Conservation (phyloP, 1,140 invertebrate genomes). For the Zaprionus inermis region DNA sequence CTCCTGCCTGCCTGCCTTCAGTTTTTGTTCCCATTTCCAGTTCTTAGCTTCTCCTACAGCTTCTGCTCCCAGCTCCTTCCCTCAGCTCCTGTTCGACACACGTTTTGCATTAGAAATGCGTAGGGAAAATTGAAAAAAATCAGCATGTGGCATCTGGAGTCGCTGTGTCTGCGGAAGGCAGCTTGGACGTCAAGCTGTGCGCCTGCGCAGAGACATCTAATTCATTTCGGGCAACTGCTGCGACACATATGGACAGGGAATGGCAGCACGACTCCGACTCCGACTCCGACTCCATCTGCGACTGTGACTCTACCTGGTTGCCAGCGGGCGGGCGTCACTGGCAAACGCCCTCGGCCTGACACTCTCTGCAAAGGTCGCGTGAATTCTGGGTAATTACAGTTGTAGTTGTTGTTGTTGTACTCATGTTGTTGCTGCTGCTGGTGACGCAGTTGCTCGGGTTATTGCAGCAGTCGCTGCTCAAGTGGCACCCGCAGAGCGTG, state of each 20-base stretch:
- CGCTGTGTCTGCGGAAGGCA: conserved; percentile 61
- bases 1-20: neutral
- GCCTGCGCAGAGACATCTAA: conserved; percentile 69
- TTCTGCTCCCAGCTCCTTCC: neutral
- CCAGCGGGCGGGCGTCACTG: conserved; percentile 66
- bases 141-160: conserved; percentile 69
- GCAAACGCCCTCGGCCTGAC: conserved; percentile 63
- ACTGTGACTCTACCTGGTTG: conserved; percentile 32
- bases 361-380: conserved; percentile 58
- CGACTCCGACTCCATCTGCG: too few relatives aligned
- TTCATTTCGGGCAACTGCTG: conserved; percentile 60
- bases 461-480: conserved; percentile 31
- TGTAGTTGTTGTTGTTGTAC: conserved; percentile 12
- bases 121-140: conserved; percentile 43
- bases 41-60: neutral
- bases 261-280: neutral
- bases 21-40: neutral
- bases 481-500: conserved; percentile 77
- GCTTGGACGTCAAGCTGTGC: conserved; percentile 63
- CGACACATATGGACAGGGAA: conserved; percentile 60
- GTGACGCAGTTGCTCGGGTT: conserved; percentile 57
- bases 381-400: conserved; percentile 78
- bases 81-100: conserved; percentile 36
- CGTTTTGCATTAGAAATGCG: conserved; percentile 78
- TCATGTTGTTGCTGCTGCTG: neutral